phyloP scores from a whole-genome alignment of 2,113 vertebrate species.

The Enhydra lutris region DNA sequence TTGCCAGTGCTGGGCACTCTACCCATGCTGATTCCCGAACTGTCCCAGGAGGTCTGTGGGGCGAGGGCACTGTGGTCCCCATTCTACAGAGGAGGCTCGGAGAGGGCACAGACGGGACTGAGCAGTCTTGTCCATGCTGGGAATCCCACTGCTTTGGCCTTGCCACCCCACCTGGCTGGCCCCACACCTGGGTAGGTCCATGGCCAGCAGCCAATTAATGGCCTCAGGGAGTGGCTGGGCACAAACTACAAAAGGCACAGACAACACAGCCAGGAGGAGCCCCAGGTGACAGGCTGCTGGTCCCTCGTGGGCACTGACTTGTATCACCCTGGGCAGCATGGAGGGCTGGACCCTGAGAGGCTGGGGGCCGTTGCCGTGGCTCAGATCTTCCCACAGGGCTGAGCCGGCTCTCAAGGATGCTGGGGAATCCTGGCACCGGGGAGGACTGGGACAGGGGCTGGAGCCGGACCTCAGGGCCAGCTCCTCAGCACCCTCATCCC shows the following conservation, averaged over 20 bases:
- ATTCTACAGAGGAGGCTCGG: no score
- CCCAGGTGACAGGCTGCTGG: background rate
- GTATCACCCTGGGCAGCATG: fast-evolving
- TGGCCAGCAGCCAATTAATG: background rate
- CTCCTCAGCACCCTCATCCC: no score
- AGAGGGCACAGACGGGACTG: background rate
- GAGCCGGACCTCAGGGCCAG: fast-evolving
- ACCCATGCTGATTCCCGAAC: background rate
- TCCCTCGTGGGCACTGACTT: fast-evolving
- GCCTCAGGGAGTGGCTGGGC: no score
- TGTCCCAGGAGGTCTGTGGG: background rate
- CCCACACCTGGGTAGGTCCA: background rate
- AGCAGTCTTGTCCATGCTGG: no score
- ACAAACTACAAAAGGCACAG: background rate
- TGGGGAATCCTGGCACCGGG: fast-evolving
- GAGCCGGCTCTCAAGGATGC: fast-evolving
- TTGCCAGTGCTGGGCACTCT: background rate
- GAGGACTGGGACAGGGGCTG: no score
- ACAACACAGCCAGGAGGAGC: no score
- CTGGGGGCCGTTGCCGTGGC: fast-evolving
- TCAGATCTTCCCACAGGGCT: background rate
- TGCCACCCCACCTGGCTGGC: background rate
- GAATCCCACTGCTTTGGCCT: fast-evolving
- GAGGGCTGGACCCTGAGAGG: background rate
- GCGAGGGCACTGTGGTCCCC: fast-evolving